Conservation (phyloP, 2,797 vertebrate species). For the Alcedo quadribrachys region DNA sequence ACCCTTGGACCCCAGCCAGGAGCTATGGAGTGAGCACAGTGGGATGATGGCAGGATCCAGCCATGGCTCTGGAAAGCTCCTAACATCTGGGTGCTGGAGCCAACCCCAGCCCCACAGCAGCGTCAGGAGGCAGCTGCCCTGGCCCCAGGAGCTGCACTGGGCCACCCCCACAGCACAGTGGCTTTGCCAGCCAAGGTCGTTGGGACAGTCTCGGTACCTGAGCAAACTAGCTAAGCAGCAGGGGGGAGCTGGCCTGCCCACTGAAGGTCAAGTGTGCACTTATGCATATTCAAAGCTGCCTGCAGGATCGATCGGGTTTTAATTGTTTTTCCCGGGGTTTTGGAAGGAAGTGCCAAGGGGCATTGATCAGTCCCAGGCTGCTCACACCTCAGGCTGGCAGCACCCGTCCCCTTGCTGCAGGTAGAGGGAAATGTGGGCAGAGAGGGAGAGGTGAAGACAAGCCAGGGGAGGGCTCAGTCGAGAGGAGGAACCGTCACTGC, state of each 20-base stretch:
- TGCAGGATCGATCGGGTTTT: slow-evolving; percentile 96
- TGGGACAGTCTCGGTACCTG: slow-evolving; percentile 58
- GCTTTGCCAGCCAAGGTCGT: slow-evolving; percentile 65
- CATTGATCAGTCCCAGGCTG: slow-evolving; percentile 93
- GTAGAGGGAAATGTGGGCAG: neutral
- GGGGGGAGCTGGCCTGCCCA: slow-evolving; percentile 82
- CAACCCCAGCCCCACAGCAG: neutral
- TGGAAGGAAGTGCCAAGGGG: slow-evolving; percentile 96
- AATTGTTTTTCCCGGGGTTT: slow-evolving; percentile 99
- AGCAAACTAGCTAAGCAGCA: slow-evolving; percentile 73
- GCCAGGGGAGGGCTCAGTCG: slow-evolving; percentile 17
- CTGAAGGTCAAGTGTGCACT: slow-evolving; percentile 99
- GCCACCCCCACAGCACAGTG: neutral
- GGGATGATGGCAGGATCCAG: neutral
- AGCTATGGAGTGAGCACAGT: neutral
- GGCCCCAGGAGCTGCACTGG: neutral
- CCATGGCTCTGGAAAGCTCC: neutral
- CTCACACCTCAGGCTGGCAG: slow-evolving; percentile 76
- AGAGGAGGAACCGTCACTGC: slow-evolving; percentile 29
- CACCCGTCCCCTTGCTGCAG: slow-evolving; percentile 33
- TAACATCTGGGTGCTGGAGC: neutral
- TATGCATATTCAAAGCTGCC: slow-evolving; percentile 98
- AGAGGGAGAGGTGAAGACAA: slow-evolving; percentile 14
- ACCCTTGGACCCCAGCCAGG: neutral
- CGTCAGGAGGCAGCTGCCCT: neutral